A percentile compares a stretch with the other conserved stretches of the same genome.
Evolutionary conservation across 37 sponge, comb jelly and placozoan species (phyloP).

Genomic region (Cliona cf. orientalis): DNA sequence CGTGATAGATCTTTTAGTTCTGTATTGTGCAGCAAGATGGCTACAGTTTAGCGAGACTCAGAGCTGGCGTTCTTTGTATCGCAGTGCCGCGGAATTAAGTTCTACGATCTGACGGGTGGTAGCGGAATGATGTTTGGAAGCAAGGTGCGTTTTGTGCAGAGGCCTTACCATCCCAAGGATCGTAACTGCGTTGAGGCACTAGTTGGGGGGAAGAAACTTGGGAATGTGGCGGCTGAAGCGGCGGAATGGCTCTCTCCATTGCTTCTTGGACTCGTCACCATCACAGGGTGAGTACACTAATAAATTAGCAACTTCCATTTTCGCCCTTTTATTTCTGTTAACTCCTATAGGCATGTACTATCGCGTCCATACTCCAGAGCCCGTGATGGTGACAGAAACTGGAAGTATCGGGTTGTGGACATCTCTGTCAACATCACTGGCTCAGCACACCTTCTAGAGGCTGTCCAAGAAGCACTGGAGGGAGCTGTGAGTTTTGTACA

Average conservation of each 20-base stretch:
- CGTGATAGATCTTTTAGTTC: no score
- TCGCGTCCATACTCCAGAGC: neutral
- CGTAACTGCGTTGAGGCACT: neutral
- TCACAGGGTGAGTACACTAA: neutral
- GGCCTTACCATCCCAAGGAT: neutral
- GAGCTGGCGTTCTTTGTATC: neutral
- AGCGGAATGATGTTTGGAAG: neutral
- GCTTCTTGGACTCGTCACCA: neutral
- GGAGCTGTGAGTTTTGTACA: no score
- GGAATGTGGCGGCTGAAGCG: neutral
- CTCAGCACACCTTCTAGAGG: no score
- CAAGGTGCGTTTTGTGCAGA: neutral
- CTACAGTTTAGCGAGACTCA: no score
- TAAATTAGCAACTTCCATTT: neutral
- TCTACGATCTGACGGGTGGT: neutral
- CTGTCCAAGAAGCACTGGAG: no score
- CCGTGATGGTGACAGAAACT: neutral
- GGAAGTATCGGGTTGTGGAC: neutral
- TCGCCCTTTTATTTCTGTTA: no score
- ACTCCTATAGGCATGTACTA: no score
- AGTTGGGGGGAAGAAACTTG: neutral
- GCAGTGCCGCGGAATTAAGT: neutral
- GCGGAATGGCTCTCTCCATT: neutral
- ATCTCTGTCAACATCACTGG: neutral
- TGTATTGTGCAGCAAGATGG: no score